These are phyloP conservation scores for chimpanzee (Pan troglodytes) DNA, from an alignment of 2,113 vertebrate species.

Conservation along the genomic window DNA sequence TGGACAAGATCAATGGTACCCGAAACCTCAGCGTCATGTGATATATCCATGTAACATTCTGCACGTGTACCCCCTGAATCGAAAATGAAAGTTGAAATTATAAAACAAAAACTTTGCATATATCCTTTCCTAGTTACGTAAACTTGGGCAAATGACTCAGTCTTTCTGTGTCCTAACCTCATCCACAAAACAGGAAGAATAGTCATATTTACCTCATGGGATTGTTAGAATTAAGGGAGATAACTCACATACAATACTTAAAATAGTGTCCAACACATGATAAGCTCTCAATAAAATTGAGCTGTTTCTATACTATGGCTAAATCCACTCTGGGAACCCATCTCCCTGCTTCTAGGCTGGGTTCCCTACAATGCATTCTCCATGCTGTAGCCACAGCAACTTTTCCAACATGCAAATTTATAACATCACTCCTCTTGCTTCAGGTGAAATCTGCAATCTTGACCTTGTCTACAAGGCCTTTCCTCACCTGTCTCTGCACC, in stretches of 20 bases:
- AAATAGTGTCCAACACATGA: background rate
- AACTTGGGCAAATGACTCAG: background rate
- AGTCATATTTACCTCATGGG: background rate
- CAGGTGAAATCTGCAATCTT: background rate
- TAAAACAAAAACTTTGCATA: background rate
- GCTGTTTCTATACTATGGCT: background rate
- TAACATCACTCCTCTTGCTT: accelerated
- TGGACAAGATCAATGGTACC: too few relatives aligned
- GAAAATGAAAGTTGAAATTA: too few relatives aligned
- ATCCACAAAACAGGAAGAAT: background rate
- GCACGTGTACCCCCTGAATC: too few relatives aligned
- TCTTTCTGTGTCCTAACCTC: background rate
- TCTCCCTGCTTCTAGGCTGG: background rate
- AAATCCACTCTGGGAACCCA: background rate
- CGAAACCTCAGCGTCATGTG: too few relatives aligned
- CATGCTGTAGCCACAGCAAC: background rate
- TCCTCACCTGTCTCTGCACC: background rate
- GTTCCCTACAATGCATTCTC: background rate
- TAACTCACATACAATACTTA: background rate
- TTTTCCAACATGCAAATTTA: background rate
- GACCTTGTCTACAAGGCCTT: background rate
- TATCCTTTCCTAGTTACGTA: background rate
- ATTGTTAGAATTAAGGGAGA: background rate
- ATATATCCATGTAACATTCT: too few relatives aligned
- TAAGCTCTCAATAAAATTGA: background rate